These are phyloP conservation scores for Sebastolobus alascanus DNA, from an alignment of 2,797 vertebrate genomes.

Conservation along the genomic window DNA sequence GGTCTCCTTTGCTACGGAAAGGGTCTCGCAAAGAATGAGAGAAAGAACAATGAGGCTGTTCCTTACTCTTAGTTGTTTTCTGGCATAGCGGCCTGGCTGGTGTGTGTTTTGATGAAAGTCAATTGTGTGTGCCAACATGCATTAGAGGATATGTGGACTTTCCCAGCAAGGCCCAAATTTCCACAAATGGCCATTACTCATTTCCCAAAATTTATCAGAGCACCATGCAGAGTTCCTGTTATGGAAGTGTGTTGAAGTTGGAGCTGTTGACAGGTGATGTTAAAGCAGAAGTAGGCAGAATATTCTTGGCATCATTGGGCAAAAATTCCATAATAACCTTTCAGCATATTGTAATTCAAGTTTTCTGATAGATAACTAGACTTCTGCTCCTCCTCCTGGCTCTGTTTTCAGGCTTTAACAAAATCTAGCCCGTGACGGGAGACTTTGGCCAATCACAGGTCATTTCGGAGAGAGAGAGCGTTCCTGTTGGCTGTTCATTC, in stretches of 20 bases:
- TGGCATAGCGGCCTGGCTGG: not conserved
- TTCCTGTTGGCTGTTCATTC: no score
- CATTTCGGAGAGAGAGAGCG: no score
- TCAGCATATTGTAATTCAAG: no score
- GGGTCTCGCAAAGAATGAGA: slow-evolving; percentile 7
- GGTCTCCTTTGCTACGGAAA: slow-evolving; percentile 22
- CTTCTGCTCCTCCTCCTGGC: no score
- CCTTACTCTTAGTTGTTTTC: slow-evolving; percentile 21
- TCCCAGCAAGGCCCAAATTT: not conserved
- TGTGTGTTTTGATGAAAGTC: slow-evolving; percentile 23
- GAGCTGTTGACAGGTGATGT: not conserved
- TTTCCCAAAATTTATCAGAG: slow-evolving; percentile 23
- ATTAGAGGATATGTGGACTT: slow-evolving; percentile 12
- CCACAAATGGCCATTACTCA: slow-evolving; percentile 41
- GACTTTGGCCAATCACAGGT: no score
- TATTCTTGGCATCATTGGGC: no score
- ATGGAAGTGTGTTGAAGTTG: not conserved
- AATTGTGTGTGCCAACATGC: not conserved
- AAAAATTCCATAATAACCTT: no score
- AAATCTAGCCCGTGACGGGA: no score
- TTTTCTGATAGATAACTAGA: no score
- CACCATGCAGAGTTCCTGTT: slow-evolving; percentile 12
- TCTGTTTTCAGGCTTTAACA: no score
- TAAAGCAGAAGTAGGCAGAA: no score
- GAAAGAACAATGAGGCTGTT: slow-evolving; percentile 43